Evolutionary conservation across 2,888 invertebrate species (phyloP), one percentile per base, ranked within the genome.

Genomic region (Panopea generosa): DNA sequence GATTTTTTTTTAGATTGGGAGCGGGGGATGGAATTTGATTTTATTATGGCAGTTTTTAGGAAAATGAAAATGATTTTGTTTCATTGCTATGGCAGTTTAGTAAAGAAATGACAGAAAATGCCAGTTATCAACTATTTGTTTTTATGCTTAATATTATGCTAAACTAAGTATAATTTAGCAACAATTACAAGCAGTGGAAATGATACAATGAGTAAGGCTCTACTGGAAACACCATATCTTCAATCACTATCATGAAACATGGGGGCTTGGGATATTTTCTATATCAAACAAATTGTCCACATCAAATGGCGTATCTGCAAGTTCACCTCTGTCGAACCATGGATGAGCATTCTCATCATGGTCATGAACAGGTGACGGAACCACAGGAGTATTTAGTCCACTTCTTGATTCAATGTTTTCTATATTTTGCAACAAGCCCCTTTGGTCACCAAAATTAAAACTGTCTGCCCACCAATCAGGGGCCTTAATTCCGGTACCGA

Each of bases 391-490:
- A 77, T 88, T 82, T 11, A 89, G 84, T 26, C 89, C 88, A 71
- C 87, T 87, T 55, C 72, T 78, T 38, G 63, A 55, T 38, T 79
- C 68, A 38, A 72, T 66, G 33, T 84, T 77, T 27, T 77, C 77
- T 63, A 80, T 80, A 45, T 83, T 81, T 49, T 76, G 71, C 62
- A 78, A 67, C 7, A 82, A 67, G 14, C 78, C 73, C 33, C 78
- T 69, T 24, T 79, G 77, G 26, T 79, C 83, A 40, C 82, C 80
- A 45, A 77, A 73, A 50, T 83, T 83, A 14, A 86, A 72, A 70
- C 79, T 86, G 45, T 90, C 90, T 22, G 76, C 77, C 92, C 92
- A 92, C 92, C 92, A 92, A n/a, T 88, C 89, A 0, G 92, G 92
- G 1, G 91, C 88, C 63, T 85, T 85, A 40, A 92, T 91, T n/a